A percentile compares a stretch with the other conserved stretches of the same genome.
Conservation (phyloP, 2,113 vertebrate genomes). For the Leptodactylus fuscus region DNA sequence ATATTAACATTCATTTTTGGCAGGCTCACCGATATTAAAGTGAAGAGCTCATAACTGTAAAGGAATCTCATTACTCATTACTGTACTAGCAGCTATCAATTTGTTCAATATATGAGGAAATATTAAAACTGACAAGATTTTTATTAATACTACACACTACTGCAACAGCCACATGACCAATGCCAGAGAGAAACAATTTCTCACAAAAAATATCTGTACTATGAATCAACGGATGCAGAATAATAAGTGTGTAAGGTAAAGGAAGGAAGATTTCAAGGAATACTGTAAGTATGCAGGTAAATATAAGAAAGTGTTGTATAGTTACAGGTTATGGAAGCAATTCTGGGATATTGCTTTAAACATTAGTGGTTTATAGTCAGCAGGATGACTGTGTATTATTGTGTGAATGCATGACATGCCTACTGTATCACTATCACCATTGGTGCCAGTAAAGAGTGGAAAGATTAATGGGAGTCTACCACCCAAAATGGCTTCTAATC, state of each 20-base stretch:
- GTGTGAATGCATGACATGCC: too few relatives aligned
- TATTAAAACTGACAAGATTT: constrained; percentile 56
- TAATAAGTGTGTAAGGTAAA: background rate
- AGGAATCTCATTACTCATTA: constrained; percentile 53
- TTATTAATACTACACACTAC: constrained; percentile 44
- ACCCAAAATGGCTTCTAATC: too few relatives aligned
- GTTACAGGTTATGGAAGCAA: too few relatives aligned
- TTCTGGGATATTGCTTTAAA: too few relatives aligned
- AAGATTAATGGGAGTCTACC: too few relatives aligned
- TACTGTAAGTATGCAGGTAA: background rate
- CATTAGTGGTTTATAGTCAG: too few relatives aligned
- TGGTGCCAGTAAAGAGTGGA: too few relatives aligned
- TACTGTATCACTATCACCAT: too few relatives aligned
- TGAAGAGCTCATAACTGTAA: constrained; percentile 50
- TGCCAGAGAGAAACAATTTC: constrained; percentile 22
- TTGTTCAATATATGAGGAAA: constrained; percentile 44
- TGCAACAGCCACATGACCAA: constrained; percentile 15
- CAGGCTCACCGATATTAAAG: constrained; percentile 41
- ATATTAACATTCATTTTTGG: constrained; percentile 46
- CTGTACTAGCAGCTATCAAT: constrained; percentile 49
- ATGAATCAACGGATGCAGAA: background rate
- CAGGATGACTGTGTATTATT: too few relatives aligned
- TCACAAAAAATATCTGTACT: constrained; percentile 16
- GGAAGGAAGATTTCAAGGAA: background rate
- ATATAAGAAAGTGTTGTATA: too few relatives aligned